Evolutionary conservation across 2,113 vertebrate genomes (phyloP).

Genomic region (Bubo scandiacus): DNA sequence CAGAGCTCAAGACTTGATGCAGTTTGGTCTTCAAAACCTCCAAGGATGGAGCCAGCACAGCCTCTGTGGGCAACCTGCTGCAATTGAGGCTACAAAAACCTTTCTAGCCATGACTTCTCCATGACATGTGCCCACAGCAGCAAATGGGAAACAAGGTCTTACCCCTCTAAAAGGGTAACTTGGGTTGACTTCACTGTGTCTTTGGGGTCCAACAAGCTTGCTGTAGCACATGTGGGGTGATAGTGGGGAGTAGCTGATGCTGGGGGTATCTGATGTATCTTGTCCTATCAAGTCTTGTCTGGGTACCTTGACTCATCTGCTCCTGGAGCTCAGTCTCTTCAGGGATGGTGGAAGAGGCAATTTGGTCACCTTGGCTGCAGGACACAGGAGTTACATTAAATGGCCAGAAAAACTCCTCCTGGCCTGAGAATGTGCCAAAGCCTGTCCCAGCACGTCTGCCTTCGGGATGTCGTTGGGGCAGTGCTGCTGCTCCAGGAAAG

Average conservation of each 20-base stretch:
- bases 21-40: not conserved
- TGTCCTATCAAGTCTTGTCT: not conserved
- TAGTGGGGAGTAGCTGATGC: not conserved
- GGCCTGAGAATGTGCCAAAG: not conserved
- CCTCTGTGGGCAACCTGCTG: not conserved
- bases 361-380: not conserved
- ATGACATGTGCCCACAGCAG: accelerated
- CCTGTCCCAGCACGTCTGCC: accelerated
- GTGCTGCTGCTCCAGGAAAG: not conserved
- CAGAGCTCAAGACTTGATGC: not conserved
- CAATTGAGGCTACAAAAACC: not conserved
- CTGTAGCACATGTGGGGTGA: accelerated
- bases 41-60: not conserved
- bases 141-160: not conserved
- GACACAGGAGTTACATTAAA: not conserved
- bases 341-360: not conserved
- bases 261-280: accelerated
- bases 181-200: not conserved
- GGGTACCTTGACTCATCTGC: not conserved
- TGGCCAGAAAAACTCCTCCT: not conserved
- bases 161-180: accelerated
- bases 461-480: not conserved
- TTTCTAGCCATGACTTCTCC: not conserved
- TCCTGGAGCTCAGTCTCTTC: not conserved
- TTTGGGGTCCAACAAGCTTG: not conserved